Conservation (phyloP, 2,797 vertebrate genomes). For the Morelia viridis region DNA sequence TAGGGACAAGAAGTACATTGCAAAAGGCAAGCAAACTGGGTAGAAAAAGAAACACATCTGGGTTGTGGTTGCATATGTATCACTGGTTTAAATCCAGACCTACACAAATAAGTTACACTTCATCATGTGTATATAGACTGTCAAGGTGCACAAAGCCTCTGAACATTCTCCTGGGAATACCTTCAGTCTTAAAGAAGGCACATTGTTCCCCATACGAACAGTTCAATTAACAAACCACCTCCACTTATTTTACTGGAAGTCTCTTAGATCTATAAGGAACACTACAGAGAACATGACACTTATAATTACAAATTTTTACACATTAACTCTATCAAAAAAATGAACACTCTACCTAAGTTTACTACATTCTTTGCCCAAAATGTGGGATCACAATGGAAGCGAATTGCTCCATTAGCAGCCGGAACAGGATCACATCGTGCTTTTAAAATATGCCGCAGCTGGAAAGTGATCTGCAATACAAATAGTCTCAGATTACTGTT, state of each 20-base stretch:
- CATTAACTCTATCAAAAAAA: constrained; percentile 19
- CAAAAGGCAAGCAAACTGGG: background rate
- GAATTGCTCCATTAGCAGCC: constrained; percentile 91
- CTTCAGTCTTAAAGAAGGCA: background rate
- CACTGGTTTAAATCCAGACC: background rate
- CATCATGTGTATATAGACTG: background rate
- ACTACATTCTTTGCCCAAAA: constrained; percentile 99
- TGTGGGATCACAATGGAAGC: constrained; percentile 97
- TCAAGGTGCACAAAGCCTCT: background rate
- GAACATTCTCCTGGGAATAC: background rate
- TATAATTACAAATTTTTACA: background rate
- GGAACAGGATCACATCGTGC: constrained; percentile 92
- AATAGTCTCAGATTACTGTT: constrained; percentile 9
- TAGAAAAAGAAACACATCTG: background rate
- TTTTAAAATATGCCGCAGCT: constrained; percentile 92
- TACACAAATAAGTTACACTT: background rate
- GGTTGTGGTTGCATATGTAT: background rate
- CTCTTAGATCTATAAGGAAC: background rate
- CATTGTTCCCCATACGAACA: background rate
- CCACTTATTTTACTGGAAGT: background rate
- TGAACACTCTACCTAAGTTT: constrained; percentile 83
- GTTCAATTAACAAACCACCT: background rate
- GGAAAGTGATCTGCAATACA: constrained; percentile 88
- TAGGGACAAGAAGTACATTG: background rate
- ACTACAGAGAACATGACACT: background rate